A percentile compares a stretch with the other conserved stretches of the same genome.
phyloP scores from a whole-genome alignment of 2,888 invertebrate species.

The Torymus texanus region DNA sequence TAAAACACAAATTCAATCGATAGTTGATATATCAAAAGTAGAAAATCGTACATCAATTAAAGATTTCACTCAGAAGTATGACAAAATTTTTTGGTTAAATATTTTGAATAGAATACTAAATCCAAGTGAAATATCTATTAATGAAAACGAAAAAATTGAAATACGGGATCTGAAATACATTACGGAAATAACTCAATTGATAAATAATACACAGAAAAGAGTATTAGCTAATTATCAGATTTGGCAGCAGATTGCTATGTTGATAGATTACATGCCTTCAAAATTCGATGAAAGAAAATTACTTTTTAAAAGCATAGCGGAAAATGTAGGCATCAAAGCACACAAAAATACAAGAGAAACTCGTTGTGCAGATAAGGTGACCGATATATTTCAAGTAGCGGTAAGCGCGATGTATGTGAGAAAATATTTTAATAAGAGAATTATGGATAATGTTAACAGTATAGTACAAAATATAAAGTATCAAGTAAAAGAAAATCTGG shows the following conservation, averaged over 20 bases:
- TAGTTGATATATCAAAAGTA: background rate
- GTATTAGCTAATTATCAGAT: slow-evolving; percentile 77
- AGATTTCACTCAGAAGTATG: background rate
- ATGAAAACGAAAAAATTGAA: background rate
- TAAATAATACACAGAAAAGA: slow-evolving; percentile 64
- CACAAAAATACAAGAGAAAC: slow-evolving; percentile 76
- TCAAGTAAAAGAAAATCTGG: slow-evolving; percentile 86
- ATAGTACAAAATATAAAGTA: slow-evolving; percentile 88
- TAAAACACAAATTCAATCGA: slow-evolving; percentile 78
- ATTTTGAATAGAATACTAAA: slow-evolving; percentile 3
- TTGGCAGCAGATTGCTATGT: slow-evolving; percentile 73
- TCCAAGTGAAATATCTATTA: background rate
- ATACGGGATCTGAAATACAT: background rate
- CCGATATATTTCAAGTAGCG: slow-evolving; percentile 84
- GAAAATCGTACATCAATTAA: background rate
- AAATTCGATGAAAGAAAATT: slow-evolving; percentile 69
- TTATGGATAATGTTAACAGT: slow-evolving; percentile 86
- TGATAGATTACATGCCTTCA: slow-evolving; percentile 64
- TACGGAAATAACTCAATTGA: background rate
- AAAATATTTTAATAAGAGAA: slow-evolving; percentile 88
- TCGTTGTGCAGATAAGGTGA: slow-evolving; percentile 89
- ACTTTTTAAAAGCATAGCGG: slow-evolving; percentile 69
- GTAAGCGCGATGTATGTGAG: slow-evolving; percentile 87
- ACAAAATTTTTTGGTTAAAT: background rate
- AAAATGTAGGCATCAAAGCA: slow-evolving; percentile 71